These are phyloP conservation scores for Bombus polaris DNA, from an alignment of 1,140 invertebrate genomes.

Conservation along the genomic window DNA sequence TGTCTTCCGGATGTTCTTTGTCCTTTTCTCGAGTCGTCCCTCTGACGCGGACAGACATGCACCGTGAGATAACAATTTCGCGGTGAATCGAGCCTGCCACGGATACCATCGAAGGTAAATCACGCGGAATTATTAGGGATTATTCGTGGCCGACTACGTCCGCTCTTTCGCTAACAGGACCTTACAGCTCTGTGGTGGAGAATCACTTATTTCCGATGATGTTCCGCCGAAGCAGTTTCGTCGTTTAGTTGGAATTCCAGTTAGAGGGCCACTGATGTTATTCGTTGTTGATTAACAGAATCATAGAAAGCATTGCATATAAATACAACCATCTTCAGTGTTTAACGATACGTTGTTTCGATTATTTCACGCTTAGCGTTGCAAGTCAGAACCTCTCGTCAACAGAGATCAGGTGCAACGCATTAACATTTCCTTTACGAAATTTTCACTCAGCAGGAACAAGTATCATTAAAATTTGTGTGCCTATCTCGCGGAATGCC, in stretches of 20 bases:
- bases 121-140: constrained; percentile 45
- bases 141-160: not conserved
- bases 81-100: constrained; percentile 16
- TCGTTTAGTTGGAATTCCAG: not conserved
- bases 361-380: not conserved
- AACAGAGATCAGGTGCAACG: not conserved
- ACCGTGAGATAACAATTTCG: constrained; percentile 28
- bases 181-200: not conserved
- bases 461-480: not conserved
- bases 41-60: not conserved
- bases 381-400: not conserved
- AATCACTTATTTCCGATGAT: not conserved
- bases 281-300: no score
- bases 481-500: not conserved
- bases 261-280: no score
- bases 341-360: no score
- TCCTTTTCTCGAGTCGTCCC: not conserved
- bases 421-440: not conserved
- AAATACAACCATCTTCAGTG: not conserved
- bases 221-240: not conserved
- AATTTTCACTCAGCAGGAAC: not conserved
- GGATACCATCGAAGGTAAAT: constrained; percentile 26
- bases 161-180: not conserved
- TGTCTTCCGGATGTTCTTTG: constrained; percentile 22
- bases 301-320: no score